Evolutionary conservation across 1,140 invertebrate genomes (phyloP), one percentile per base, ranked within the genome.

Genomic region (Drosophila repletoides): DNA sequence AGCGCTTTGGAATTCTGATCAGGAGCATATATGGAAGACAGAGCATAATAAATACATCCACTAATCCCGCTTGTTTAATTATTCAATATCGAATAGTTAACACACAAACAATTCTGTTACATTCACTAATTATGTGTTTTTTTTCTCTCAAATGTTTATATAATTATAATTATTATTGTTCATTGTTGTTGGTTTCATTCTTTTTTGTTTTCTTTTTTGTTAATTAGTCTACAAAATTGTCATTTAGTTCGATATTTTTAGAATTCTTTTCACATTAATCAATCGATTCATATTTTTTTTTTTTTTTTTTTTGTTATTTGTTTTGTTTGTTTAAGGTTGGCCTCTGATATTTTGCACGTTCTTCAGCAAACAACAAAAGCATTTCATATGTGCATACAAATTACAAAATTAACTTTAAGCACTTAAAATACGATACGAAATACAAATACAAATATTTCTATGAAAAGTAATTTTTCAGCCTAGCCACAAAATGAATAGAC

Each of bases 141-240:
- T 66, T 72, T 66, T 24, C 31, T 61, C 21, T 41, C 26, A 68
- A n/a, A n/a, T n/a, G n/a, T 77, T 40, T 48, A 67, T 67, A 65
- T 74, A 64, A 71, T 72, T 86, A 81, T 72, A 83, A 72, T 72
- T 72, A 83, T 83, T 83, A 86, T 83, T 83, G 79, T 80, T 80
- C 75, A 72, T 80, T 63, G 45, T 71, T 79, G 59, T 79, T 72
- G 64, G 61, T 72, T 24, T 65, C 33, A 22, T 7, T 56, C n/a
- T n/a, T n/a, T n/a, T n/a, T n/a, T n/a, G n/a, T n/a, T n/a, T n/a
- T n/a, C n/a, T 61, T 61, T 49, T 55, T 69, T 45, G 6, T 51
- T 33, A 61, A 65, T 21, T 71, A 84, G 80, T 84, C 74, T 83
- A 84, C 79, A 73, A 76, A 73, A 60, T 84, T 74, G 48, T 70